These are phyloP conservation scores for Agriopis leucophaearia DNA, from an alignment of 2,888 invertebrate species.

Conservation along the genomic window DNA sequence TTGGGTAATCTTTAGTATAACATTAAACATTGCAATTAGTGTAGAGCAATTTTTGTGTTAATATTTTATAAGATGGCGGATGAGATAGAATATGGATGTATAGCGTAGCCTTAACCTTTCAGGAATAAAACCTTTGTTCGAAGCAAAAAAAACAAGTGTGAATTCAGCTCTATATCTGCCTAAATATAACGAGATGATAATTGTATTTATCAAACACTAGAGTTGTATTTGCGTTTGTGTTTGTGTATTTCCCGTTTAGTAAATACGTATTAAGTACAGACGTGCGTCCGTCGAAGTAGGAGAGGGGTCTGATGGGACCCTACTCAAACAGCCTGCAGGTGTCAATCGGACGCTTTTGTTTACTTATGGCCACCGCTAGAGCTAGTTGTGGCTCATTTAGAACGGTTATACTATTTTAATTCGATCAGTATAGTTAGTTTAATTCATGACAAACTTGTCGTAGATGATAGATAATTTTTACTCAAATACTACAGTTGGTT, in stretches of 20 bases:
- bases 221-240: background rate
- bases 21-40: too few species aligned
- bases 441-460: too few species aligned
- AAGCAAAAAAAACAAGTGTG: too few species aligned
- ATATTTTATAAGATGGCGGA: too few species aligned
- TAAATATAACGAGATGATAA: background rate
- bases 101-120: too few species aligned
- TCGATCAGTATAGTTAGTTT: background rate
- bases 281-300: conserved; percentile 38
- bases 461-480: background rate
- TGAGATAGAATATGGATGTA: too few species aligned
- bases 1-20: too few species aligned
- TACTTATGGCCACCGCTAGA: conserved; percentile 29
- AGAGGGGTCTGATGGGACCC: conserved; percentile 45
- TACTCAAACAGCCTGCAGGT: conserved; percentile 45
- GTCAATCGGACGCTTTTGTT: conserved; percentile 47
- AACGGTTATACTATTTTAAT: background rate
- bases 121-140: too few species aligned
- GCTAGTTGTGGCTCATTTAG: conserved; percentile 33
- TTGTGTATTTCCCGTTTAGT: conserved; percentile 10
- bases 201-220: background rate
- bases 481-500: background rate
- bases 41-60: too few species aligned
- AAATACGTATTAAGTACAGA: conserved; percentile 28
- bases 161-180: too few species aligned